Base-by-base conservation (phyloP, 2,797 vertebrate species). In the Ficedula albicollis region DNA sequence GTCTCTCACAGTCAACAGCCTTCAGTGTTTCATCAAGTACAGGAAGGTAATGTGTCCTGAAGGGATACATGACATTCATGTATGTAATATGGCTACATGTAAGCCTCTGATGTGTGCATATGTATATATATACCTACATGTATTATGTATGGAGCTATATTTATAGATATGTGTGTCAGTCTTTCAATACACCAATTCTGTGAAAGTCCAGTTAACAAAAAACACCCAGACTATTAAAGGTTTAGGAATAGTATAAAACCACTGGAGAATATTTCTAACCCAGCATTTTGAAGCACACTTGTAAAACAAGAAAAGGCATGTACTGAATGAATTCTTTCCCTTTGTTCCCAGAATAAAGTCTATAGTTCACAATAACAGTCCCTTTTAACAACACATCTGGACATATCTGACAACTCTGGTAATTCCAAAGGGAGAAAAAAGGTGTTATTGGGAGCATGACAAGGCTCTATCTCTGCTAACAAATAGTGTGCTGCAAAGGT, bases 161-260 rank as follows among this genome's bases (percentile, higher is more conserved):
- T 62, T 44, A 43, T 48, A 67, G 2, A 5, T 16, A 9, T 3
- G 2, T 25, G 3, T 67, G 4, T 55, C 2, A 69, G 1, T 22
- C 6, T 70, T 44, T 69, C 36, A 84, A 12, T 29, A 39, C 4
- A 32, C 7, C 9, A 51, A 39, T 70, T 52, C 38, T 62, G 25
- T 88, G 12, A 20, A 62, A 86, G 29, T 29, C n/a, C 58, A 52
- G 17, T 26, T 52, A 88, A 58, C 9, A 67, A n/a, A 77, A 66
- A 54, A 3, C 48, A 13, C 22, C 4, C 12, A 69, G 19, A 7
- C 10, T 23, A 3, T 54, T 81, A 44, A 58, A 83, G 16, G 34
- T 23, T 46, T 66, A 87, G 34, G 30, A 82, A 13, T 54, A 73
- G 55, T 13, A 20, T 27, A 46, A 77, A 85, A 83, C 32, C 72